Conservation (phyloP, 2,113 vertebrate genomes). For the Amphilophus citrinellus region DNA sequence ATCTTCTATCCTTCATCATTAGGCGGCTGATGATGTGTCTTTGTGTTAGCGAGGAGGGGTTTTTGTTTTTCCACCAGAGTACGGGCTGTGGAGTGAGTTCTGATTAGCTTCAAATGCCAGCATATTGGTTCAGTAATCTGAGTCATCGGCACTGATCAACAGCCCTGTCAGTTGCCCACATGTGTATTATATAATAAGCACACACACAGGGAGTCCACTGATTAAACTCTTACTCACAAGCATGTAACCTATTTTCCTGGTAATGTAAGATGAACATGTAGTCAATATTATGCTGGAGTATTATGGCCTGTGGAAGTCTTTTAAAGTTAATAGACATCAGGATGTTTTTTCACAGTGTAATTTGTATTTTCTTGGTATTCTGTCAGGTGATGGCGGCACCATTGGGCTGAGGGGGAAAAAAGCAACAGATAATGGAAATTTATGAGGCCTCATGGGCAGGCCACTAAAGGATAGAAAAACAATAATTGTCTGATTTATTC, state of each 20-base stretch:
- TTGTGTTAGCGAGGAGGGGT: background rate
- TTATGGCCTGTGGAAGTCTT: background rate
- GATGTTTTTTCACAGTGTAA: background rate
- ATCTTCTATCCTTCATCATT: background rate
- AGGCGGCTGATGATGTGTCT: background rate
- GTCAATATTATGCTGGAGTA: background rate
- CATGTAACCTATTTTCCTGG: background rate
- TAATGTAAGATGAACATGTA: background rate
- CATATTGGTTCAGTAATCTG: conserved; percentile 7
- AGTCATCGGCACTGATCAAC: conserved; percentile 27
- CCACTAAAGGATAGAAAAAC: conserved; percentile 4
- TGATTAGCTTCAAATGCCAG: conserved; percentile 29
- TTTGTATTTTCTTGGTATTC: conserved; percentile 38
- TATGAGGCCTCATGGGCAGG: conserved; percentile 19
- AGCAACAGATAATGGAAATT: conserved; percentile 20
- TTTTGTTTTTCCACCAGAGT: background rate
- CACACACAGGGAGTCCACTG: background rate
- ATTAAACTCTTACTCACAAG: conserved; percentile 1
- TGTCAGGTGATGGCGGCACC: background rate
- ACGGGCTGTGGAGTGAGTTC: background rate
- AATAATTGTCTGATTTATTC: conserved; percentile 7
- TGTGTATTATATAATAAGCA: background rate
- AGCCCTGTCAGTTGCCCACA: background rate
- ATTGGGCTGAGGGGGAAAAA: background rate
- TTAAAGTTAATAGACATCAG: background rate